Evolutionary conservation across 1,140 invertebrate genomes (phyloP).

Genomic region (Drosophila lacteicornis): DNA sequence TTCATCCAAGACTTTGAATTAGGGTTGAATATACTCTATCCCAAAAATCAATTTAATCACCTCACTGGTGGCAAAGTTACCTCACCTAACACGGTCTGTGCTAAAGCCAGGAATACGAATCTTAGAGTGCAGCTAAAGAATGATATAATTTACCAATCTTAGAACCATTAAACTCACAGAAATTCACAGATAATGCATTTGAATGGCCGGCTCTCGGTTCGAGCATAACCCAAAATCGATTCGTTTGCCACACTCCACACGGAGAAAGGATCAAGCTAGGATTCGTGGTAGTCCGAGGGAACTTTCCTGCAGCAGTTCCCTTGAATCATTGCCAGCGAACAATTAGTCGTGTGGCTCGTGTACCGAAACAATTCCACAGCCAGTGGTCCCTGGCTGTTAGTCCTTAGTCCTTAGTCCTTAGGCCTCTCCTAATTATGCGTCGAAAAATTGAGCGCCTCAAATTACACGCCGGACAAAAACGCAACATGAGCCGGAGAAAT

Average conservation of each 20-base stretch:
- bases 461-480: slow-evolving; percentile 56
- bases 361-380: slow-evolving; percentile 66
- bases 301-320: slow-evolving; percentile 30
- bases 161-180: not conserved
- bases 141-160: not conserved
- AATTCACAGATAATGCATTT: not conserved
- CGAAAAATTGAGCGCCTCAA: slow-evolving; percentile 69
- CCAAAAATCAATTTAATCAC: not conserved
- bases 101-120: too few species aligned
- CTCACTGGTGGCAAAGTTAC: too few species aligned
- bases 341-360: slow-evolving; percentile 73
- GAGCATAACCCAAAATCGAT: slow-evolving; percentile 6
- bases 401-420: slow-evolving; percentile 12
- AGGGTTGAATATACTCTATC: too few species aligned
- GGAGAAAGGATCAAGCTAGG: slow-evolving; percentile 18
- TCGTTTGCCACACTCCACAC: slow-evolving; percentile 28
- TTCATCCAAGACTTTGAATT: too few species aligned
- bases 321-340: slow-evolving; percentile 17
- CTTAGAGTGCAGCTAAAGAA: not conserved
- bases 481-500: slow-evolving; percentile 61
- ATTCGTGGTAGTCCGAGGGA: slow-evolving; percentile 11
- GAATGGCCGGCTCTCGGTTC: not conserved
- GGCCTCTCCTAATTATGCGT: slow-evolving; percentile 62
- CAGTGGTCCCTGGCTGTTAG: slow-evolving; percentile 50
- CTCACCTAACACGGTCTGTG: not conserved